These are phyloP conservation scores for Ophiothrix spiculata DNA, from an alignment of 35 echinoderm and acorn worm genomes.

Conservation along the genomic window DNA sequence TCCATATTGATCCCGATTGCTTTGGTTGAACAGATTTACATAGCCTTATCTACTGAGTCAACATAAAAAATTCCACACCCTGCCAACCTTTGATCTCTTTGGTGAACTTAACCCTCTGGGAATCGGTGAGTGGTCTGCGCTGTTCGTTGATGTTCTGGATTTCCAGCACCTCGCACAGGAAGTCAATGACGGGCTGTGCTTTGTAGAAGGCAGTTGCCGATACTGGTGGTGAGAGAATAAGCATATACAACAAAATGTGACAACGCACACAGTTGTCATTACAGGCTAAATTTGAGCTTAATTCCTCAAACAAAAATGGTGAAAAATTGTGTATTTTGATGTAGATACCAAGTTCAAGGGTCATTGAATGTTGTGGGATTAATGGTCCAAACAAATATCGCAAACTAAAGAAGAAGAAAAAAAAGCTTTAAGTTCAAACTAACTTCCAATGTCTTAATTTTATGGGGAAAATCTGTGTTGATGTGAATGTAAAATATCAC, in stretches of 20 bases:
- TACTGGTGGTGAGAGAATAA: slow-evolving; percentile 46
- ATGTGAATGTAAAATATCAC: too few species aligned
- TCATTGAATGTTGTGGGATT: background rate
- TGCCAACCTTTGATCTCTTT: slow-evolving; percentile 97
- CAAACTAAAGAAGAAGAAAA: too few species aligned
- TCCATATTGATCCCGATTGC: too few species aligned
- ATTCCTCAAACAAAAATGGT: background rate
- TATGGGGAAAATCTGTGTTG: too few species aligned
- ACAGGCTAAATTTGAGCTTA: too few species aligned
- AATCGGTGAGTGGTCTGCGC: slow-evolving; percentile 85
- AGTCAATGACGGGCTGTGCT: slow-evolving; percentile 94
- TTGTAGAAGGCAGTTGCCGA: slow-evolving; percentile 96
- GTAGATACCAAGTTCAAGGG: background rate
- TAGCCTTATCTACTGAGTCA: too few species aligned
- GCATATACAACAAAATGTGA: slow-evolving; percentile 17
- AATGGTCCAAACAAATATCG: background rate
- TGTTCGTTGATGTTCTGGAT: slow-evolving; percentile 87
- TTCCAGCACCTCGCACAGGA: slow-evolving; percentile 93
- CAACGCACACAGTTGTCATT: background rate
- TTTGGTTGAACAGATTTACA: too few species aligned
- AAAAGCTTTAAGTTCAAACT: too few species aligned
- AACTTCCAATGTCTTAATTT: too few species aligned
- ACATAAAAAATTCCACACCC: too few species aligned
- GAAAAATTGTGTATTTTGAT: too few species aligned
- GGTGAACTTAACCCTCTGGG: slow-evolving; percentile 99